Conservation (phyloP, 2,797 vertebrate genomes). For the Triplophysa yarkandensis region DNA sequence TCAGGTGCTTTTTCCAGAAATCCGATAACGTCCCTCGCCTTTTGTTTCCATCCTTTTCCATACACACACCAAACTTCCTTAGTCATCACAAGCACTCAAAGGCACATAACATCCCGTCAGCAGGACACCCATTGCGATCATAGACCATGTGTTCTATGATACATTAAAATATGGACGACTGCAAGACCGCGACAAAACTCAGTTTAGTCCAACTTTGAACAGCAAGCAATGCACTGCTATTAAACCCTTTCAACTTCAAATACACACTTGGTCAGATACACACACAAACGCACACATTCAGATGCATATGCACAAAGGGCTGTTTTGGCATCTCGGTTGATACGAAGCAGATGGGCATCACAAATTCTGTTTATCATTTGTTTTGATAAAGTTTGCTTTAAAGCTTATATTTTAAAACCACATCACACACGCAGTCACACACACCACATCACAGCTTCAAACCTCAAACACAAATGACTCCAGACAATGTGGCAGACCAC, state of each 20-base stretch:
- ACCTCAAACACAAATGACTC: constrained; percentile 46
- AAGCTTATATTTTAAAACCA: constrained; percentile 33
- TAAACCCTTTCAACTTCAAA: constrained; percentile 37
- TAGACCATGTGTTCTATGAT: constrained; percentile 42
- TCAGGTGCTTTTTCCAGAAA: constrained; percentile 56
- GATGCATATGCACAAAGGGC: constrained; percentile 40
- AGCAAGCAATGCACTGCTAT: constrained; percentile 23
- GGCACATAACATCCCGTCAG: constrained; percentile 27
- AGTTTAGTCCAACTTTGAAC: constrained; percentile 24
- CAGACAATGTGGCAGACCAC: constrained; percentile 45
- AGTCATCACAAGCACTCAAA: constrained; percentile 21
- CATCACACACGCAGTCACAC: constrained; percentile 32
- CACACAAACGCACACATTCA: constrained; percentile 28
- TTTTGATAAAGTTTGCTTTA: constrained; percentile 42
- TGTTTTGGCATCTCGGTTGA: constrained; percentile 33
- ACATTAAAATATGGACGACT: constrained; percentile 40
- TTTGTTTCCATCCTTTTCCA: constrained; percentile 46
- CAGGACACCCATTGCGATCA: constrained; percentile 57
- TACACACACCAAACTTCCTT: constrained; percentile 15
- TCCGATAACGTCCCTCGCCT: constrained; percentile 37
- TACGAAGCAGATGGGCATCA: constrained; percentile 14
- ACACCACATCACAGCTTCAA: constrained; percentile 37
- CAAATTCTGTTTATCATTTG: constrained; percentile 42
- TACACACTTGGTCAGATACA: not conserved
- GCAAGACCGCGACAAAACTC: constrained; percentile 6